These are phyloP conservation scores for Bujurquina vittata DNA, from an alignment of 2,113 vertebrate genomes.

Conservation along the genomic window DNA sequence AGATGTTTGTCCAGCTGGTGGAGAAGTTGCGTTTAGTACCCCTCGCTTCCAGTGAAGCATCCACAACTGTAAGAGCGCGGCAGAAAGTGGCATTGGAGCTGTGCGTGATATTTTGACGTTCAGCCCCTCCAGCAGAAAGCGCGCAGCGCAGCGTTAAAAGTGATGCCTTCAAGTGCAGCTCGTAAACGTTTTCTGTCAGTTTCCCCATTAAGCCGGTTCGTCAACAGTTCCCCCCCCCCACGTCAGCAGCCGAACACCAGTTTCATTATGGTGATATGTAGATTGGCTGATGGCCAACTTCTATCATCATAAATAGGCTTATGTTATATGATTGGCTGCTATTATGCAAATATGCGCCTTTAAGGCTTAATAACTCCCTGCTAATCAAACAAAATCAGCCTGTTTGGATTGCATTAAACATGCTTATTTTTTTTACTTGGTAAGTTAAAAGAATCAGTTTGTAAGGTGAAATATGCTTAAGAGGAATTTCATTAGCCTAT, in stretches of 20 bases:
- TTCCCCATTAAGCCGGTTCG: not conserved
- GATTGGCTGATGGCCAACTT: not conserved
- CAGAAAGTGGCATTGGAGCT: slow-evolving; percentile 14
- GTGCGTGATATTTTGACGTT: slow-evolving; percentile 38
- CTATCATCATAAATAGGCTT: not conserved
- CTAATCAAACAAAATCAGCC: not conserved
- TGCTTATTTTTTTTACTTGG: fast-evolving
- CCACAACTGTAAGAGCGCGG: slow-evolving; percentile 19
- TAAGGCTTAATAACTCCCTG: not conserved
- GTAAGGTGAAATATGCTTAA: too few relatives aligned
- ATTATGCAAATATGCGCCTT: not conserved
- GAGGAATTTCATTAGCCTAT: not conserved
- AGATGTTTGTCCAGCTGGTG: slow-evolving; percentile 6
- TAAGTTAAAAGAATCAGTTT: not conserved
- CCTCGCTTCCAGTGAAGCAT: slow-evolving; percentile 35
- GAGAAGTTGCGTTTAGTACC: slow-evolving; percentile 20
- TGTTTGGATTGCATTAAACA: not conserved
- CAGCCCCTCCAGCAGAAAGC: slow-evolving; percentile 36
- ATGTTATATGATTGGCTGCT: not conserved
- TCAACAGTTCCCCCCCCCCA: not conserved
- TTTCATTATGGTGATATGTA: not conserved
- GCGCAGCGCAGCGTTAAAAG: slow-evolving; percentile 23
- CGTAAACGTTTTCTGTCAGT: not conserved
- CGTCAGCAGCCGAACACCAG: not conserved
- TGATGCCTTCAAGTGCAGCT: slow-evolving; percentile 60